Evolutionary conservation across 2,113 vertebrate species (phyloP), one percentile per base, ranked within the genome.

Genomic region (Notothenia coriiceps): DNA sequence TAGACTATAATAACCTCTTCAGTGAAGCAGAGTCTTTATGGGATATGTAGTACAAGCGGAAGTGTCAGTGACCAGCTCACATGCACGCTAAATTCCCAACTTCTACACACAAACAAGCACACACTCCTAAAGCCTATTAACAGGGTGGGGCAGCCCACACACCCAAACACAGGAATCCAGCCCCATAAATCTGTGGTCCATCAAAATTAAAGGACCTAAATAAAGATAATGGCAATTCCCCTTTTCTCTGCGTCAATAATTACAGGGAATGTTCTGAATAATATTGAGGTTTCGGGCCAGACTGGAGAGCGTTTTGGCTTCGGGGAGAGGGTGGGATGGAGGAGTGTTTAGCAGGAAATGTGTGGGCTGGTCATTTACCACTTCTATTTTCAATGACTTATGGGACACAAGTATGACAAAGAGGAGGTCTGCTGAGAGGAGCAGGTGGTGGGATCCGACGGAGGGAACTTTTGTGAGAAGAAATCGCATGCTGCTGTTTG

Each of bases 141-240:
- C 69, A 88, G 90, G 91, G 91, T 47, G 91, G 88, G 80, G 88
- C 59, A 71, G 60, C 76, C 74, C 44, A 77, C 84, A 90, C 89
- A 87, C 87, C 86, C 88, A 81, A 86, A 88, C 80, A 86, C 86
- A 89, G 86, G 88, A 92, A 91, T 91, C 86, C 88, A 51, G 61
- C 82, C 47, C 89, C 60, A 85, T 88, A 89, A 92, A 92, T 93
- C 92, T 92, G 88, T 87, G 91, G 89, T 84, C 83, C 90, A 86
- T 92, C 86, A 77, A 91, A 94, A 93, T 93, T 62, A 93, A 92
- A 94, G 90, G 89, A 76, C 84, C 91, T 88, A 89, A 89, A 92
- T 90, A 89, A 88, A 86, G 90, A 91, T 92, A 91, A 91, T 89
- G 89, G 83, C 90, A 85, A 92, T 90, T 92, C 86, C 90, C 29